phyloP scores from a whole-genome alignment of 2,888 invertebrate genomes.

The Liopterus haemorrhoidalis region DNA sequence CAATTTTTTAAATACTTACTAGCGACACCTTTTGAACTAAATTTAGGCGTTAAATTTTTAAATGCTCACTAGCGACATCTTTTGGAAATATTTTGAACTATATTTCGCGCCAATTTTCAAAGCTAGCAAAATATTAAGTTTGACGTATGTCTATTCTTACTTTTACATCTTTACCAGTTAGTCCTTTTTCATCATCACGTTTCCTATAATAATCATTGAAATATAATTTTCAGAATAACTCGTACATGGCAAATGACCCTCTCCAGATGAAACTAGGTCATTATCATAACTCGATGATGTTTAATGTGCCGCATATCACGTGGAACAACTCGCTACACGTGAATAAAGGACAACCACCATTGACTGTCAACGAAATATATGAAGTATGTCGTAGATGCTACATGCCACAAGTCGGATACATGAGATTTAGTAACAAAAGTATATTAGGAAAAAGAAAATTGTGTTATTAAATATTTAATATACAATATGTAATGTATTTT shows the following conservation, averaged over 20 bases:
- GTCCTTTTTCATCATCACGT: too few relatives aligned
- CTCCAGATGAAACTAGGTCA: conserved; percentile 61
- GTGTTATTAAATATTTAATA: conserved; percentile 21
- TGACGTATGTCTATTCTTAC: too few relatives aligned
- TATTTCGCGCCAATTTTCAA: too few relatives aligned
- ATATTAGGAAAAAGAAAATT: conserved; percentile 48
- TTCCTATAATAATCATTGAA: too few relatives aligned
- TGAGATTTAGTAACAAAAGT: conserved; percentile 49
- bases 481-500: too few relatives aligned
- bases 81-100: too few relatives aligned
- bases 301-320: conserved; percentile 49
- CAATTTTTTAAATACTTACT: too few relatives aligned
- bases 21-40: too few relatives aligned
- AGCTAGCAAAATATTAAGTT: too few relatives aligned
- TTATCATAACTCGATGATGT: conserved; percentile 58
- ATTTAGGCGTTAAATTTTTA: too few relatives aligned
- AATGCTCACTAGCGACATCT: too few relatives aligned
- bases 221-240: conserved; percentile 46
- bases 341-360: conserved; percentile 60
- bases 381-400: conserved; percentile 74
- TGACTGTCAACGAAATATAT: conserved; percentile 73
- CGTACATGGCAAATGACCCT: conserved; percentile 61
- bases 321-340: not conserved
- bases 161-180: too few relatives aligned
- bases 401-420: conserved; percentile 53